A percentile compares a stretch with the other conserved stretches of the same genome.
phyloP scores from a whole-genome alignment of 2,113 vertebrate genomes.

The Globicephala melas region DNA sequence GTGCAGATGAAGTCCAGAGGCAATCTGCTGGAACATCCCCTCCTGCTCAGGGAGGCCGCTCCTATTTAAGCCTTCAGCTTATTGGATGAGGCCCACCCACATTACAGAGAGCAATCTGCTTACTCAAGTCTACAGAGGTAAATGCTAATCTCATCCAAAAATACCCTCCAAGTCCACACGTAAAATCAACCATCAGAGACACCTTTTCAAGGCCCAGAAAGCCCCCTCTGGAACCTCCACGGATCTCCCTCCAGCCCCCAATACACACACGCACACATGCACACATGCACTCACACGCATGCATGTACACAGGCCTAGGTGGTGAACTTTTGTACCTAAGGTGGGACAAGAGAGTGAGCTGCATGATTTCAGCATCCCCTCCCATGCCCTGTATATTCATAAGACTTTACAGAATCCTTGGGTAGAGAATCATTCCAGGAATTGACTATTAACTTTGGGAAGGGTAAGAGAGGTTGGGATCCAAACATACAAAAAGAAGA shows the following conservation, averaged over 20 bases:
- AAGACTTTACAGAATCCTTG: background rate
- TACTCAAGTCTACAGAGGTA: background rate
- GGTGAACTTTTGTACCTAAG: background rate
- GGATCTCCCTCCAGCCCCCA: background rate
- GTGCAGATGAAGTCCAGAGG: background rate
- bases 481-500: background rate
- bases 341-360: too few relatives aligned
- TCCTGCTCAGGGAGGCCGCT: background rate
- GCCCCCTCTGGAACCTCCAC: background rate
- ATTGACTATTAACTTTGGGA: background rate
- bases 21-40: background rate
- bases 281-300: background rate
- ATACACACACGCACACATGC: fast-evolving
- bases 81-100: background rate
- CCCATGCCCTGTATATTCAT: background rate
- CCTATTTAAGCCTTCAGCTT: background rate
- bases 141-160: background rate
- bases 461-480: background rate
- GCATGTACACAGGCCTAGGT: background rate
- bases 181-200: background rate
- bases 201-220: background rate
- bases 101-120: background rate
- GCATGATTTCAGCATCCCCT: background rate
- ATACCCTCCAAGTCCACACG: background rate
- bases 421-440: background rate